Conservation (phyloP, 2,113 vertebrate genomes). For the Myocastor coypus region DNA sequence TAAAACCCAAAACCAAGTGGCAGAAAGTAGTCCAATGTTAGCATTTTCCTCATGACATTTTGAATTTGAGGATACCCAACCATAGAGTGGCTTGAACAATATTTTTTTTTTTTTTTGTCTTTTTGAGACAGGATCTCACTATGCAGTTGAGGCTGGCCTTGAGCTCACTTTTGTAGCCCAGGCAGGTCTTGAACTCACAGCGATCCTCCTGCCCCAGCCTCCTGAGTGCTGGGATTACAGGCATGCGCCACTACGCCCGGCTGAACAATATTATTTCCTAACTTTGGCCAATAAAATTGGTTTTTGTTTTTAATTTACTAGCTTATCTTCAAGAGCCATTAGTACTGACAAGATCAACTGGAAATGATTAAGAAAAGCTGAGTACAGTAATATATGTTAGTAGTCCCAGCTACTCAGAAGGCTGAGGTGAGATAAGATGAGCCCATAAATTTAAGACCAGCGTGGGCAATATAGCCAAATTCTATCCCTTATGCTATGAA, state of each 20-base stretch:
- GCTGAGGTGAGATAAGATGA: not conserved
- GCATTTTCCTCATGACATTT: not conserved
- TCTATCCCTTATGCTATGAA: not conserved
- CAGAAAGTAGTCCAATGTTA: not conserved
- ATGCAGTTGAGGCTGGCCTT: too few relatives aligned
- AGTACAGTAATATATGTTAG: not conserved
- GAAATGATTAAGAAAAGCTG: not conserved
- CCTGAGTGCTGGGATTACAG: too few relatives aligned
- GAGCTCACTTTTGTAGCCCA: too few relatives aligned
- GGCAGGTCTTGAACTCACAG: too few relatives aligned
- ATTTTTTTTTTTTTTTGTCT: too few relatives aligned
- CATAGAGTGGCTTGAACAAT: not conserved
- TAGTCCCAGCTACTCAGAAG: not conserved
- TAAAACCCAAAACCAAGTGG: not conserved
- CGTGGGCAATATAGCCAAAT: not conserved
- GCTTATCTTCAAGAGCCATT: not conserved
- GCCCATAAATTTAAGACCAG: not conserved
- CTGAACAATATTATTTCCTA: not conserved
- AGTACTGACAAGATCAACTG: not conserved
- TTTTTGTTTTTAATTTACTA: not conserved
- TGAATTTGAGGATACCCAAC: not conserved
- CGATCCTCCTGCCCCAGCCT: too few relatives aligned
- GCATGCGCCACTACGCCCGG: too few relatives aligned
- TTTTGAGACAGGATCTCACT: too few relatives aligned
- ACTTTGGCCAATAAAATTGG: not conserved